Percentiles rank a stretch among this genome's conserved stretches.
Evolutionary conservation across 2,113 vertebrate species (phyloP).

Genomic region (Notarius quadriscutis): DNA sequence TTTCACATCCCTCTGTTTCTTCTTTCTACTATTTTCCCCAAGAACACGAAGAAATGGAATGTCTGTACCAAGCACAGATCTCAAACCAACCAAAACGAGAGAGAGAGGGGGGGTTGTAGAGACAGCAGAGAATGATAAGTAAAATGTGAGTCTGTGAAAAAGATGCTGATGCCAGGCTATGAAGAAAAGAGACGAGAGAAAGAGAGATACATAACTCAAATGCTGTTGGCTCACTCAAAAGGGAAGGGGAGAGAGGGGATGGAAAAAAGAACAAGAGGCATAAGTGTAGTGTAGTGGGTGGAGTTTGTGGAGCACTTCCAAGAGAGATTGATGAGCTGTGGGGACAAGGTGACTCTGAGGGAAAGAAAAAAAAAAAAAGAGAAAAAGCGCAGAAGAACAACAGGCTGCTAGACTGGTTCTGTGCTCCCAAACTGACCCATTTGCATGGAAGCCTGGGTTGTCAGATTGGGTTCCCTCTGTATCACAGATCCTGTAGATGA

Average conservation of each 20-base stretch:
- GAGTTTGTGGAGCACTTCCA: constrained; percentile 51
- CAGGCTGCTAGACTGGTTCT: neutral
- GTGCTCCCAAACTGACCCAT: constrained; percentile 13
- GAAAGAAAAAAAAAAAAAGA: constrained; percentile 30
- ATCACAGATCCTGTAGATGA: neutral
- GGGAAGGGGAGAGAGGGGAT: neutral
- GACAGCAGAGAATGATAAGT: constrained; percentile 12
- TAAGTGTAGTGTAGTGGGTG: constrained; percentile 1
- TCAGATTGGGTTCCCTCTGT: neutral
- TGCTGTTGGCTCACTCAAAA: constrained; percentile 5
- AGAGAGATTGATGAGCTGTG: constrained; percentile 67
- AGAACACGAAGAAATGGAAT: constrained; percentile 20
- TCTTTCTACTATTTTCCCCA: neutral
- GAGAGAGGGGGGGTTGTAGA: constrained; percentile 1
- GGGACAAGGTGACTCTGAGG: constrained; percentile 70
- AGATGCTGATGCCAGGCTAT: constrained; percentile 1
- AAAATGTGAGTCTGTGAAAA: constrained; percentile 6
- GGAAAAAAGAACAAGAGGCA: constrained; percentile 15
- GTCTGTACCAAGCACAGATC: neutral
- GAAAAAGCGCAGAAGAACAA: constrained; percentile 27
- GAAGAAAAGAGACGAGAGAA: neutral
- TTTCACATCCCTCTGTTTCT: neutral
- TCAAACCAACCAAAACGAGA: constrained; percentile 14
- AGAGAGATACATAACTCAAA: neutral
- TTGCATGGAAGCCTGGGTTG: constrained; percentile 26